A percentile compares a stretch with the other conserved stretches of the same genome.
These are phyloP conservation scores for Xylophagus ater DNA, from an alignment of 2,888 invertebrate genomes.

Conservation along the genomic window DNA sequence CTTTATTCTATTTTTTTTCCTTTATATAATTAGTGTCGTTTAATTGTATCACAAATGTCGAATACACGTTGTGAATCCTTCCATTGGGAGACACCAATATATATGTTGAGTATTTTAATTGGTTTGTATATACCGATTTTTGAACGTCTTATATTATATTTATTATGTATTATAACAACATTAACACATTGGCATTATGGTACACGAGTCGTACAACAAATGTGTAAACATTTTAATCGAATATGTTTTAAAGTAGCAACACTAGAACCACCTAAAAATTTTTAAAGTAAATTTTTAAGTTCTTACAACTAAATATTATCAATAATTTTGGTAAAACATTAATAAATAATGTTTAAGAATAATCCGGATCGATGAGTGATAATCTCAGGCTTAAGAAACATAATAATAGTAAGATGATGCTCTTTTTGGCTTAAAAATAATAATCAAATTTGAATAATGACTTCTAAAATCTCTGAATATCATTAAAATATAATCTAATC, in stretches of 20 bases:
- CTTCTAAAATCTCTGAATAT: too few relatives aligned
- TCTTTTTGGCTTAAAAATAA: too few relatives aligned
- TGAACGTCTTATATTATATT: conserved; percentile 61
- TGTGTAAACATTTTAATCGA: conserved; percentile 88
- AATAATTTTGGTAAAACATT: too few relatives aligned
- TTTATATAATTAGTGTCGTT: conserved; percentile 63
- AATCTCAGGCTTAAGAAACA: too few relatives aligned
- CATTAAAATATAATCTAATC: too few relatives aligned
- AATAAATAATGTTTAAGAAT: too few relatives aligned
- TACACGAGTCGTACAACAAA: conserved; percentile 84
- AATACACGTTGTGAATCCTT: conserved; percentile 76
- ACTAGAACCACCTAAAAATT: conserved; percentile 6
- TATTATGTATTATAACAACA: conserved; percentile 58
- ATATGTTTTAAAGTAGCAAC: conserved; percentile 57
- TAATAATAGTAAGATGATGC: too few relatives aligned
- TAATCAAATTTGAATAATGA: too few relatives aligned
- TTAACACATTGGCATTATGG: conserved; percentile 86
- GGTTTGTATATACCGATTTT: conserved; percentile 35
- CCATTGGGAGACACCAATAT: conserved; percentile 39
- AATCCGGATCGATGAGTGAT: too few relatives aligned
- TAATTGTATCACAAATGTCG: conserved; percentile 98
- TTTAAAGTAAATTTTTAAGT: too few relatives aligned
- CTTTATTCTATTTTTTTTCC: conserved; percentile 16
- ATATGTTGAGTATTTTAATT: conserved; percentile 26
- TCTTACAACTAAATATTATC: too few relatives aligned